These are phyloP conservation scores for Arothron firmamentum DNA, from an alignment of 2,113 vertebrate genomes.

Conservation along the genomic window DNA sequence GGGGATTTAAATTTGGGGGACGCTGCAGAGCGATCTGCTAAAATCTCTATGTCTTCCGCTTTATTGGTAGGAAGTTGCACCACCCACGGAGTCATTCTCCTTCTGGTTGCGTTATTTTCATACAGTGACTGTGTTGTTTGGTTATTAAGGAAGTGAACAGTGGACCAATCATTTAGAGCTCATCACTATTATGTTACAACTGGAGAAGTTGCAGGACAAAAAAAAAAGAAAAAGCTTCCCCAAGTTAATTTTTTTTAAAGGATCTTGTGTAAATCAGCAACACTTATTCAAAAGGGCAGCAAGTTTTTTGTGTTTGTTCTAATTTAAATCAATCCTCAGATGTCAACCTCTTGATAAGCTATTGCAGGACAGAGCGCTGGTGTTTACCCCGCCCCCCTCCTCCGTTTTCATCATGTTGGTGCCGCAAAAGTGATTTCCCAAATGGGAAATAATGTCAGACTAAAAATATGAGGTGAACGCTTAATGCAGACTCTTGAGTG, in stretches of 20 bases:
- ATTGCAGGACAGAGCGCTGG: background rate
- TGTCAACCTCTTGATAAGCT: constrained; percentile 2
- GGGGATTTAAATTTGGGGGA: too few species aligned
- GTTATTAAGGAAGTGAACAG: constrained; percentile 40
- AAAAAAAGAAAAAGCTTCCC: background rate
- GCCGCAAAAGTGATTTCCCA: constrained; percentile 53
- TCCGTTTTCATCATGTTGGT: constrained; percentile 37
- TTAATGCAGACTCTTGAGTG: constrained; percentile 29
- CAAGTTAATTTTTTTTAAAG: constrained; percentile 8
- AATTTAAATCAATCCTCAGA: constrained; percentile 11
- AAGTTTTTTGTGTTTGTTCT: constrained; percentile 27
- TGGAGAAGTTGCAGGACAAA: constrained; percentile 14
- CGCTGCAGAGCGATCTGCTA: too few species aligned
- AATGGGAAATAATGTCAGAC: constrained; percentile 44
- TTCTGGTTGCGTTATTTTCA: constrained; percentile 46
- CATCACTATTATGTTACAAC: constrained; percentile 55
- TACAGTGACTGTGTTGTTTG: constrained; percentile 33
- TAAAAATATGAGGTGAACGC: constrained; percentile 49
- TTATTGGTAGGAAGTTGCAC: too few species aligned
- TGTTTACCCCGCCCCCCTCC: constrained; percentile 33
- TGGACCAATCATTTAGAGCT: constrained; percentile 35
- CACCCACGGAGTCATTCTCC: constrained; percentile 26
- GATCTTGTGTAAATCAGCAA: constrained; percentile 20
- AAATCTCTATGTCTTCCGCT: too few species aligned
- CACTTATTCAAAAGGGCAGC: constrained; percentile 24